phyloP scores from a whole-genome alignment of 2,888 invertebrate species.

The Perizoma flavofasciatum region DNA sequence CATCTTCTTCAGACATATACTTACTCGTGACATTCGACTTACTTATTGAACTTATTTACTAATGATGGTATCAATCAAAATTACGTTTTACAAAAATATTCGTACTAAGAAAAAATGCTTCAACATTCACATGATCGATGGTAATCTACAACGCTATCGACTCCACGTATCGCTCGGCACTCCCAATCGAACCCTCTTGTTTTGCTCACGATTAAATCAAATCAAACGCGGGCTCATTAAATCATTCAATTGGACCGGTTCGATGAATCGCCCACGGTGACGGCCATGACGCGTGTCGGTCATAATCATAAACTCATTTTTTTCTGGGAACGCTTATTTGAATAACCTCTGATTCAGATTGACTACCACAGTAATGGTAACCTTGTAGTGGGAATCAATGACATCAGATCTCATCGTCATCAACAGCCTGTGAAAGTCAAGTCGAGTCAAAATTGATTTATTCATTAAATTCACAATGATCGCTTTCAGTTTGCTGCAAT shows the following conservation, averaged over 20 bases:
- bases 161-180: slow-evolving; percentile 13
- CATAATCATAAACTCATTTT: slow-evolving; percentile 22
- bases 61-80: too few relatives aligned
- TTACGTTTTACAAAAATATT: too few relatives aligned
- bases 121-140: neutral
- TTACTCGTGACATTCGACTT: too few relatives aligned
- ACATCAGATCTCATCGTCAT: too few relatives aligned
- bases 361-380: neutral
- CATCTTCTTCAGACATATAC: too few relatives aligned
- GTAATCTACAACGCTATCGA: neutral
- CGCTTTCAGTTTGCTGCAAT: too few relatives aligned
- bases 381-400: too few relatives aligned
- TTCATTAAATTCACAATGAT: too few relatives aligned
- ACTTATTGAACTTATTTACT: too few relatives aligned
- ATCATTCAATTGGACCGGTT: slow-evolving; percentile 34
- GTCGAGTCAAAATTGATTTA: too few relatives aligned
- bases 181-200: slow-evolving; percentile 20
- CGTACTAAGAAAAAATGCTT: too few relatives aligned
- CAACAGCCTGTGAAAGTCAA: too few relatives aligned
- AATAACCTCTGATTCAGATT: slow-evolving; percentile 22
- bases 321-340: slow-evolving; percentile 22
- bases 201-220: slow-evolving; percentile 36
- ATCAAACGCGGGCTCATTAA: slow-evolving; percentile 34
- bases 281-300: slow-evolving; percentile 17
- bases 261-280: slow-evolving; percentile 22